phyloP scores from a whole-genome alignment of 2,888 invertebrate species.

The Chloroclystis v-ata region DNA sequence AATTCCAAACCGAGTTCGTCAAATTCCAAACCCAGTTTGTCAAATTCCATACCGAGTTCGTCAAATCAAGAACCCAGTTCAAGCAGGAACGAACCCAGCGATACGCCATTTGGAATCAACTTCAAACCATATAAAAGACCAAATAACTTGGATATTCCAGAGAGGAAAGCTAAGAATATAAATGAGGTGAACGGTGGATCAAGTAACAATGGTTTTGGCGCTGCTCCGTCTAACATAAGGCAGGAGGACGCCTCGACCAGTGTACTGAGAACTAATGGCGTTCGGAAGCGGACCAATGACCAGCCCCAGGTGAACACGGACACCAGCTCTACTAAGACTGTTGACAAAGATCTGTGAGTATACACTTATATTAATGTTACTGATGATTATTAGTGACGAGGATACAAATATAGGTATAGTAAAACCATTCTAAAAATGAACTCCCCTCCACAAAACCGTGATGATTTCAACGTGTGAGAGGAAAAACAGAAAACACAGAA shows the following conservation, averaged over 20 bases:
- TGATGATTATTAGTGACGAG: not conserved
- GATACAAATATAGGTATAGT: no score
- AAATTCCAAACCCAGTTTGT: not conserved
- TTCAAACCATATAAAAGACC: slow-evolving; percentile 7
- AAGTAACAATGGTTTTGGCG: slow-evolving; percentile 11
- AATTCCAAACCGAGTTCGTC: slow-evolving; percentile 3
- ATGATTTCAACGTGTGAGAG: no score
- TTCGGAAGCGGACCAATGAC: slow-evolving; percentile 60
- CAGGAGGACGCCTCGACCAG: slow-evolving; percentile 6
- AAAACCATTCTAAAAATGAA: no score
- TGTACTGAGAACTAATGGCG: slow-evolving; percentile 20
- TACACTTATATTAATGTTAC: no score
- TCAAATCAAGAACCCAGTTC: slow-evolving; percentile 1
- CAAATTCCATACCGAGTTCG: slow-evolving; percentile 2
- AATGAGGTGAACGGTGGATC: slow-evolving; percentile 18
- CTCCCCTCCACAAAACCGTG: no score
- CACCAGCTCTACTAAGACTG: slow-evolving; percentile 43
- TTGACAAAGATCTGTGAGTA: slow-evolving; percentile 52
- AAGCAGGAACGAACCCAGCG: not conserved
- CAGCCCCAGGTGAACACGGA: slow-evolving; percentile 63
- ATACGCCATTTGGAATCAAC: no score
- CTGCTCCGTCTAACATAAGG: slow-evolving; percentile 3
- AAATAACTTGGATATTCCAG: slow-evolving; percentile 16
- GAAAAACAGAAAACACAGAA: no score
- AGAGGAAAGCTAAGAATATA: slow-evolving; percentile 6